Conservation (phyloP, 1,140 invertebrate genomes). For the Rhizoglyphus robini region DNA sequence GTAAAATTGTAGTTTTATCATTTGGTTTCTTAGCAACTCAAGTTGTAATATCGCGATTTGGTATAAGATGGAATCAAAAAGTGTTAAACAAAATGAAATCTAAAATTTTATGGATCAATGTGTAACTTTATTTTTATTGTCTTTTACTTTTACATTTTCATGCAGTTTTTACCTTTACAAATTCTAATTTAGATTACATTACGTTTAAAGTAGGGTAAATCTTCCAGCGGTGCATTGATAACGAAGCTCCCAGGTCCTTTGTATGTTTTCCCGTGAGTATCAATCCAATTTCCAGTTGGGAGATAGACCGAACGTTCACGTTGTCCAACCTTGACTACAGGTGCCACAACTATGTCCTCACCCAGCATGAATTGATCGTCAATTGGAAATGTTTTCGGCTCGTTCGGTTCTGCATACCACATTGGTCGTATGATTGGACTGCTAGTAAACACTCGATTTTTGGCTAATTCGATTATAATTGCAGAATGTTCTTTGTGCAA, state of each 20-base stretch:
- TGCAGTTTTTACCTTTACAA: too few relatives aligned
- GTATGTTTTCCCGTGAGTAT: slow-evolving; percentile 26
- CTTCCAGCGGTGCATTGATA: background rate
- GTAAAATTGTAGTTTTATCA: too few relatives aligned
- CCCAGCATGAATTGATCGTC: slow-evolving; percentile 58
- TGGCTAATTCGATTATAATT: slow-evolving; percentile 38
- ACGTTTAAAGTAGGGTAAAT: background rate
- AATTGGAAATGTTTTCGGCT: slow-evolving; percentile 29
- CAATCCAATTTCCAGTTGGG: slow-evolving; percentile 51
- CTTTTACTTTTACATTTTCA: too few relatives aligned
- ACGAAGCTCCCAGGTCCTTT: background rate
- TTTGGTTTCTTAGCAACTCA: too few relatives aligned
- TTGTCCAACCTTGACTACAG: slow-evolving; percentile 53
- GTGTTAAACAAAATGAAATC: too few relatives aligned
- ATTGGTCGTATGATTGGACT: slow-evolving; percentile 32
- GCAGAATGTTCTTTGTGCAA: slow-evolving; percentile 51
- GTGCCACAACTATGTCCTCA: slow-evolving; percentile 67
- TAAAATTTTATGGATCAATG: too few relatives aligned
- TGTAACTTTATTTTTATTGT: too few relatives aligned
- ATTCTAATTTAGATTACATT: too few relatives aligned
- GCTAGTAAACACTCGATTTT: slow-evolving; percentile 30
- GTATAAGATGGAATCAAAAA: too few relatives aligned
- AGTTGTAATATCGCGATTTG: too few relatives aligned
- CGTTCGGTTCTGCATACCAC: slow-evolving; percentile 36
- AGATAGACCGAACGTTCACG: slow-evolving; percentile 56